A percentile compares a stretch with the other conserved stretches of the same genome.
Evolutionary conservation across 2,888 invertebrate genomes (phyloP).

Genomic region (Nomada flava): DNA sequence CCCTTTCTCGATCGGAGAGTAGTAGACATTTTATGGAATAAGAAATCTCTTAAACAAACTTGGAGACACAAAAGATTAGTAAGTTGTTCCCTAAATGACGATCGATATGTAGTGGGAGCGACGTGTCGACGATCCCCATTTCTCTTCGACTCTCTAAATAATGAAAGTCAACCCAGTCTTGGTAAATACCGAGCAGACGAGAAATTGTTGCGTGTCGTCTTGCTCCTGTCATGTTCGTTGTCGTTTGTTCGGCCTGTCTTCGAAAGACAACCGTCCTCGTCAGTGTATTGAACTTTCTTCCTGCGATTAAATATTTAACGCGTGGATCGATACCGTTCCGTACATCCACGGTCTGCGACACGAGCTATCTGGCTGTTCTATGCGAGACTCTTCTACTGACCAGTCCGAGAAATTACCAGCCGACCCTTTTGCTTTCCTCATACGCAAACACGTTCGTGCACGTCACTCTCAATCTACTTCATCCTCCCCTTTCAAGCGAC

Average conservation of each 20-base stretch:
- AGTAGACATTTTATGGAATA: too few relatives aligned
- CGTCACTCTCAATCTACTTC: conserved; percentile 70
- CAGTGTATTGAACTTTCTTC: conserved; percentile 80
- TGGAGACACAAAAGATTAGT: conserved; percentile 4
- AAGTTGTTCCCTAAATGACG: conserved; percentile 61
- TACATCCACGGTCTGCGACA: conserved; percentile 56
- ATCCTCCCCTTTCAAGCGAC: conserved; percentile 59
- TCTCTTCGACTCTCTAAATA: conserved; percentile 68
- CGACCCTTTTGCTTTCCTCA: conserved; percentile 58
- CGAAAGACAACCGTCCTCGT: conserved; percentile 70
- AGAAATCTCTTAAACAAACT: background rate
- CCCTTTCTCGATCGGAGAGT: too few relatives aligned
- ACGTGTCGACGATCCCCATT: conserved; percentile 69
- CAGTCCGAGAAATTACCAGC: conserved; percentile 64
- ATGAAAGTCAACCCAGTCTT: conserved; percentile 66
- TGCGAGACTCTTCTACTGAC: conserved; percentile 71
- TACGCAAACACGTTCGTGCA: conserved; percentile 70
- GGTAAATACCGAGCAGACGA: conserved; percentile 57
- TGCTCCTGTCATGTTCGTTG: conserved; percentile 61
- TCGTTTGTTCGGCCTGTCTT: conserved; percentile 66
- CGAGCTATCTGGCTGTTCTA: conserved; percentile 67
- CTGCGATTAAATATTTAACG: conserved; percentile 80
- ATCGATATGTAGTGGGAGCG: conserved; percentile 57
- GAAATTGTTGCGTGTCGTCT: conserved; percentile 65
- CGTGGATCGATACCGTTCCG: conserved; percentile 75